These are phyloP conservation scores for Caenorhabditis japonica DNA, from an alignment of 2,888 invertebrate species.

Conservation along the genomic window DNA sequence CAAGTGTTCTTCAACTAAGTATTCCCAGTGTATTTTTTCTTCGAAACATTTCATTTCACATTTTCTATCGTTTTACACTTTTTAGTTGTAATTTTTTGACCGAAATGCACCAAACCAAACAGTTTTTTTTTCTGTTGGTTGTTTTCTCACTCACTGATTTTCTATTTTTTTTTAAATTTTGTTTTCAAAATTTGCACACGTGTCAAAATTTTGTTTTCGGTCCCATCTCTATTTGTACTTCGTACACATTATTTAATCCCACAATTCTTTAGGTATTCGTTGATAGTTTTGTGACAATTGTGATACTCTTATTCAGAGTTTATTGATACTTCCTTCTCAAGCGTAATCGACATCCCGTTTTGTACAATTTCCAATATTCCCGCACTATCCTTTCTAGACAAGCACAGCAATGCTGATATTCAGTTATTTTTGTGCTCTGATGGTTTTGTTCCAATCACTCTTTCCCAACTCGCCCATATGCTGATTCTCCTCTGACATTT, in stretches of 20 bases:
- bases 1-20: slow-evolving; percentile 22
- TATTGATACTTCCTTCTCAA: background rate
- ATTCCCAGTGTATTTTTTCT: slow-evolving; percentile 28
- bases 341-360: background rate
- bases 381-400: background rate
- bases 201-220: slow-evolving; percentile 22
- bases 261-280: slow-evolving; percentile 24
- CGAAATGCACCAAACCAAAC: slow-evolving; percentile 8
- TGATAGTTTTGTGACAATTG: slow-evolving; percentile 25
- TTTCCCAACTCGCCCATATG: background rate
- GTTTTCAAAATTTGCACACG: slow-evolving; percentile 22
- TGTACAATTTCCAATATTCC: slow-evolving; percentile 25
- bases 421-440: slow-evolving; percentile 7
- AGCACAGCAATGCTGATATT: slow-evolving; percentile 21
- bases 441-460: no score
- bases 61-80: background rate
- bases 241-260: slow-evolving; percentile 3
- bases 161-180: slow-evolving; percentile 17
- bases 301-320: background rate
- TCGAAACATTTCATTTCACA: background rate
- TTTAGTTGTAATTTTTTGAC: slow-evolving; percentile 1
- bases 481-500: background rate
- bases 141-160: background rate
- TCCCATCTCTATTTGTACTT: slow-evolving; percentile 2
- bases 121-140: background rate